Base-by-base conservation (phyloP, 2,888 invertebrate species). In the Rhagophthalmus giganteus region DNA sequence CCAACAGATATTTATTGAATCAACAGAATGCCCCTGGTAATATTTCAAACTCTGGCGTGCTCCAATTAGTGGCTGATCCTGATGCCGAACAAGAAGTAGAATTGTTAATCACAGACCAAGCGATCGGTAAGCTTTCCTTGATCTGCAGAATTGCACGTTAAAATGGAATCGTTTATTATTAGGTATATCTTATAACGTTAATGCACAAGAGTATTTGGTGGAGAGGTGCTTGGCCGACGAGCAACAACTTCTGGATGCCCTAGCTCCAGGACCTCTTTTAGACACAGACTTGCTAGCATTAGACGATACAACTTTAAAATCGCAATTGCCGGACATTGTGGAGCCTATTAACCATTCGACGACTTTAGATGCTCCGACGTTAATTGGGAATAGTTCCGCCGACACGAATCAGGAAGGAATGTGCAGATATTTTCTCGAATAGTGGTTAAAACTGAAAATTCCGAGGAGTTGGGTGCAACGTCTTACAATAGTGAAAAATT, bases 51-150 rank as follows among this genome's bases (percentile, higher is more conserved):
- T 55, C 41, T 38, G 55, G 58, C 13, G 59, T 53, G 11, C 38
- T 65, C 12, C 61, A 62, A 14, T 56, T 67, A 25, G 59, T 64
- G 35, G 53, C 60, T 34, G 58, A 59, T 47, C 51, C 62, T n/a
- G 63, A 65, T 49, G 51, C 57, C 7, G 69, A 71, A 49, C 69
- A 72, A 56, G 71, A 71, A 54, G 75, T 74, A 12, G 73, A 74
- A 61, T 63, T 76, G 48, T 60, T 76, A 38, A 75, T 76, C 44
- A 74, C 74, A 6, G 74, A 76, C 61, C 72, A 74, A 56, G 65
- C 66, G 42, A 74, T 74, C 46, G 74, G 63, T 58, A 49, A 45
- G 31, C n/a, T n/a, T n/a, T n/a, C n/a, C n/a, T n/a, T n/a, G n/a
- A n/a, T n/a, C n/a, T n/a, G n/a, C n/a, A n/a, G n/a, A n/a, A n/a